A percentile compares a stretch with the other conserved stretches of the same genome.
These are phyloP conservation scores for Clarias gariepinus DNA, from an alignment of 2,113 vertebrate genomes.

Conservation along the genomic window DNA sequence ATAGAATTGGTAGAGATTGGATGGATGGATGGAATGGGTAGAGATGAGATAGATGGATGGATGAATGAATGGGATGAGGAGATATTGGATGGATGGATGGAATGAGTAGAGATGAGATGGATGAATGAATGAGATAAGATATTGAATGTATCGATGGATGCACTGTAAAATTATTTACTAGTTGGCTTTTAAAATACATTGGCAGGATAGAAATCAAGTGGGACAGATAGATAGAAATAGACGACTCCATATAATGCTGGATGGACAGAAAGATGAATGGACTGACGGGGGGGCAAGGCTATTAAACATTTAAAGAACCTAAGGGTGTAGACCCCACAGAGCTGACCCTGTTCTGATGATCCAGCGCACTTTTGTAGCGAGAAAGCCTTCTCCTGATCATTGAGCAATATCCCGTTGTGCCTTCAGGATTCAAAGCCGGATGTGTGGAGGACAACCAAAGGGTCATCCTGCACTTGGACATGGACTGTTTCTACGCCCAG, in stretches of 20 bases:
- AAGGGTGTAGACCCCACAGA: background rate
- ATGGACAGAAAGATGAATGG: background rate
- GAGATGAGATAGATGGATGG: background rate
- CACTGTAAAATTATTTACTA: no score
- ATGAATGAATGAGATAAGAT: background rate
- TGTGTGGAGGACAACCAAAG: conserved; percentile 42
- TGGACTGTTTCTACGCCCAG: conserved; percentile 93
- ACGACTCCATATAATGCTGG: background rate
- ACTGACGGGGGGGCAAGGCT: background rate
- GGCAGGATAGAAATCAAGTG: background rate
- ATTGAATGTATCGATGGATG: background rate
- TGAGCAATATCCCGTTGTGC: no score
- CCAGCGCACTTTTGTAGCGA: background rate
- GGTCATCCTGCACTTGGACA: conserved; percentile 83
- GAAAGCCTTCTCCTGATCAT: background rate
- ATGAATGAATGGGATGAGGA: no score
- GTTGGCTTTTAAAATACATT: no score
- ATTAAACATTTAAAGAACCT: background rate
- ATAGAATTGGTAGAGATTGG: background rate
- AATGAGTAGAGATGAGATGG: background rate
- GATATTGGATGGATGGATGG: background rate
- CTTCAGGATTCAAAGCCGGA: conserved; percentile 4
- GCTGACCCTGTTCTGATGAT: background rate
- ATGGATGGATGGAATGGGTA: background rate
- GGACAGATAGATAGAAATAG: background rate